Percentiles rank a stretch among this genome's conserved stretches.
Evolutionary conservation across 2,797 vertebrate genomes (phyloP).

Genomic region (Gymnoscopelus microlampas): DNA sequence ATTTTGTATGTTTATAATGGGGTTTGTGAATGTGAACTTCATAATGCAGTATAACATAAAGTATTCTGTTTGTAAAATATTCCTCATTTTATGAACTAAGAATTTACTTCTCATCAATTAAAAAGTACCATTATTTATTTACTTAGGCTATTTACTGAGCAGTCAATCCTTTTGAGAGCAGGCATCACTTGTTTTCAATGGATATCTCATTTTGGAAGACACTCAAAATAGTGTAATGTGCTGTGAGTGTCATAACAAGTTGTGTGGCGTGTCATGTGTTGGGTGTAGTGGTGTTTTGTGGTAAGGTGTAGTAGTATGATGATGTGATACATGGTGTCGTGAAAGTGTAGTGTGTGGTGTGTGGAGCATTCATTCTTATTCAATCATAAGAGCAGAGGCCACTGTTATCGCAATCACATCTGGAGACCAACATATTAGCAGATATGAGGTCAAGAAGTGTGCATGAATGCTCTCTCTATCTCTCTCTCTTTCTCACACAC

Average conservation of each 20-base stretch:
- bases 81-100: too few relatives aligned
- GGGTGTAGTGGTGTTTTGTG: not conserved
- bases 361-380: not conserved
- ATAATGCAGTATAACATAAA: not conserved
- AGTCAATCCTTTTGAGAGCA: too few relatives aligned
- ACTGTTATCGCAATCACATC: slow-evolving; percentile 30
- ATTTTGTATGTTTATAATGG: not conserved
- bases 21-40: not conserved
- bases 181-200: too few relatives aligned
- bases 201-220: too few relatives aligned
- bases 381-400: slow-evolving; percentile 1
- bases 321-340: not conserved
- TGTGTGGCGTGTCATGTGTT: not conserved
- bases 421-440: slow-evolving; percentile 45
- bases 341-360: not conserved
- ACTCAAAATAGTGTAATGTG: too few relatives aligned
- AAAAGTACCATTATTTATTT: too few relatives aligned
- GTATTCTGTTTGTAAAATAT: not conserved
- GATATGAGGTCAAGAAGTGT: slow-evolving; percentile 12
- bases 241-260: too few relatives aligned
- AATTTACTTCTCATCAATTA: too few relatives aligned
- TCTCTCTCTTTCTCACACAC: slow-evolving; percentile 1
- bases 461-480: not conserved
- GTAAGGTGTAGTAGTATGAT: not conserved
- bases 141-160: too few relatives aligned